A percentile compares a stretch with the other conserved stretches of the same genome.
phyloP scores from a whole-genome alignment of 2,113 vertebrate species.

The Aix galericulata region DNA sequence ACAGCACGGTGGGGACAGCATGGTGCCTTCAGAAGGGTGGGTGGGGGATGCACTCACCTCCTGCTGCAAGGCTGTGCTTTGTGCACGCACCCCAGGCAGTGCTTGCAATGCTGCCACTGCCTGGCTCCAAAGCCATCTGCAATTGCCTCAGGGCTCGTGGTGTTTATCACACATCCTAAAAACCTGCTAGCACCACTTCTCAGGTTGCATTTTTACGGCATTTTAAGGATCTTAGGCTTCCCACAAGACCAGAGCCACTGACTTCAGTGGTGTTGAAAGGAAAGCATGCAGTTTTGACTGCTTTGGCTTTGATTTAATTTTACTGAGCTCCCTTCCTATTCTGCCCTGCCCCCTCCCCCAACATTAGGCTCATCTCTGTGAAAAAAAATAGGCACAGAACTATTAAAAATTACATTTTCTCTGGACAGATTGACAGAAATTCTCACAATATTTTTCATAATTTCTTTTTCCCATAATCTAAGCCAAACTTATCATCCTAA shows the following conservation, averaged over 20 bases:
- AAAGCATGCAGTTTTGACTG: not conserved
- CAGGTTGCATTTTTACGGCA: not conserved
- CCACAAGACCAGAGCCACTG: not conserved
- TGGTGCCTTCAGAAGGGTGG: not conserved
- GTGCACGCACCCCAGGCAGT: accelerated
- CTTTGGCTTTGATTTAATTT: not conserved
- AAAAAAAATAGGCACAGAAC: not conserved
- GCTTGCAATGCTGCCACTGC: not conserved
- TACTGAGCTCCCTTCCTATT: not conserved
- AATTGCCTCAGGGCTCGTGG: accelerated
- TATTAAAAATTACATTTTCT: not conserved
- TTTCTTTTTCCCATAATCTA: not conserved
- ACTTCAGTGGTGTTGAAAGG: not conserved
- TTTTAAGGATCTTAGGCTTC: not conserved
- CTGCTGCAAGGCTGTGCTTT: not conserved
- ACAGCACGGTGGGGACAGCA: not conserved
- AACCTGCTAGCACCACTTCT: too few relatives aligned
- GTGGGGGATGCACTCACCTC: accelerated
- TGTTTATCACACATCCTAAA: not conserved
- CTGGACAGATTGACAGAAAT: not conserved
- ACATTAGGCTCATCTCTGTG: not conserved
- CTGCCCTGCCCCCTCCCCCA: too few relatives aligned
- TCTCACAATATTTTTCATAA: not conserved
- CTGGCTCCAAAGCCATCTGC: accelerated
- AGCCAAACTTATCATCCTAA: not conserved